These are phyloP conservation scores for Istiophorus platypterus DNA, from an alignment of 2,113 vertebrate species.

Conservation along the genomic window DNA sequence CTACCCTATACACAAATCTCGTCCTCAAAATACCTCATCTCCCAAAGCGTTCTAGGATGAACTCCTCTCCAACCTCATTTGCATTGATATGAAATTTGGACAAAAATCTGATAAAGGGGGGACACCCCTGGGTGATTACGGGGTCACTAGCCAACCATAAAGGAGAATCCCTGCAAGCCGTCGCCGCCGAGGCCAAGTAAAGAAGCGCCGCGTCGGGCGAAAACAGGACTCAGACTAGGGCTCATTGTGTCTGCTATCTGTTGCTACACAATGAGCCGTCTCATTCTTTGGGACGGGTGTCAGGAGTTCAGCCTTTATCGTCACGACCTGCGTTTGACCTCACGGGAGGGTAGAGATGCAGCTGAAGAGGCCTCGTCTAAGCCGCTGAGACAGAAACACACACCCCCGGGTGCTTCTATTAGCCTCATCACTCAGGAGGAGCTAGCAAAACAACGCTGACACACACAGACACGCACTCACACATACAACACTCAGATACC, in stretches of 20 bases:
- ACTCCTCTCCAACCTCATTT: slow-evolving; percentile 67
- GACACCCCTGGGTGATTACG: slow-evolving; percentile 52
- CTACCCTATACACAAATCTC: slow-evolving; percentile 28
- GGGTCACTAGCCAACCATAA: slow-evolving; percentile 73
- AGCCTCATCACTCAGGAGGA: slow-evolving; percentile 62
- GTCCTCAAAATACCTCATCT: slow-evolving; percentile 44
- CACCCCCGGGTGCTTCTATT: slow-evolving; percentile 54
- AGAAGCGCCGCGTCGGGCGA: slow-evolving; percentile 51
- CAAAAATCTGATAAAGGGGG: slow-evolving; percentile 54
- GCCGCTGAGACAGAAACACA: slow-evolving; percentile 47
- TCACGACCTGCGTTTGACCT: slow-evolving; percentile 76
- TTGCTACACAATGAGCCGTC: slow-evolving; percentile 74
- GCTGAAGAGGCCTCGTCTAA: slow-evolving; percentile 64
- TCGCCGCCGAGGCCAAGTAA: slow-evolving; percentile 35
- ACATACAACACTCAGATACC: background rate
- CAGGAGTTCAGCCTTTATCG: slow-evolving; percentile 81
- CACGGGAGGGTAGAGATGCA: slow-evolving; percentile 69
- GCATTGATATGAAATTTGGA: slow-evolving; percentile 76
- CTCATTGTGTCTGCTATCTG: slow-evolving; percentile 79
- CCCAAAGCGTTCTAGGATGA: slow-evolving; percentile 53
- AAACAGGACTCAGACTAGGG: slow-evolving; percentile 55
- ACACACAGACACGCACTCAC: slow-evolving; percentile 4
- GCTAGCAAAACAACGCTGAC: slow-evolving; percentile 46
- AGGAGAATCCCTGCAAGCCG: slow-evolving; percentile 52
- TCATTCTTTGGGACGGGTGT: slow-evolving; percentile 74